Base-by-base conservation (phyloP, 2,113 vertebrate species). In the Trachemys scripta region DNA sequence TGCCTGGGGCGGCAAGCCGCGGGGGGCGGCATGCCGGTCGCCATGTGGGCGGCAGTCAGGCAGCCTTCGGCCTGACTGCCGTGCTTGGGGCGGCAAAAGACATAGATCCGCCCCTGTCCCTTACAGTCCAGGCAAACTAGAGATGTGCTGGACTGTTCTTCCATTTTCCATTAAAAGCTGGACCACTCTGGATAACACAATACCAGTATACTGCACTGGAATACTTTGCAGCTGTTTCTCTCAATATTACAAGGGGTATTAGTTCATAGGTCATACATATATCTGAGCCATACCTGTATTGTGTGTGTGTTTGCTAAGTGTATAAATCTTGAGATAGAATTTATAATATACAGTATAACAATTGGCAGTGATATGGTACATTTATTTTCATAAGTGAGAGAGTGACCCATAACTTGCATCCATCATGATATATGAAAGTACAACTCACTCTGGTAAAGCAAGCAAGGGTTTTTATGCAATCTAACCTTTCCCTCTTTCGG, bases 391-490 rank as follows among this genome's bases (percentile, higher is more conserved):
- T 82, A 90, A 95, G 95, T 62, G 94, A 96, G 92, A 76, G 97
- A 96, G 93, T 96, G 96, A 97, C 97, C 96, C 96, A 95, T 96
- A 97, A 93, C 94, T 96, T 89, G 65, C 89, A 98, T 97, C 96
- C 96, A 95, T 97, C 97, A 97, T 31, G 65, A 82, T 6, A 4
- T 69, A 76, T 93, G 96, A 96, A 97, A 96, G 91, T 87, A 72
- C 85, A 93, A 92, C 94, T 97, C 95, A 85, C 90, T 96, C 88
- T 76, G 87, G 92, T 93, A 96, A 76, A 69, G 97, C 81, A 17
- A 95, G 93, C 83, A 83, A 89, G 83, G 93, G 95, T 90, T 89
- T 93, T 97, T 97, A 96, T 96, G 97, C 92, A 91, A 90, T 96
- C 84, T 96, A 96, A 96, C 96, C 96, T 97, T 96, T 96, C 93